Base-by-base conservation (phyloP, 2,113 vertebrate genomes). In the Leucoraja erinaceus region DNA sequence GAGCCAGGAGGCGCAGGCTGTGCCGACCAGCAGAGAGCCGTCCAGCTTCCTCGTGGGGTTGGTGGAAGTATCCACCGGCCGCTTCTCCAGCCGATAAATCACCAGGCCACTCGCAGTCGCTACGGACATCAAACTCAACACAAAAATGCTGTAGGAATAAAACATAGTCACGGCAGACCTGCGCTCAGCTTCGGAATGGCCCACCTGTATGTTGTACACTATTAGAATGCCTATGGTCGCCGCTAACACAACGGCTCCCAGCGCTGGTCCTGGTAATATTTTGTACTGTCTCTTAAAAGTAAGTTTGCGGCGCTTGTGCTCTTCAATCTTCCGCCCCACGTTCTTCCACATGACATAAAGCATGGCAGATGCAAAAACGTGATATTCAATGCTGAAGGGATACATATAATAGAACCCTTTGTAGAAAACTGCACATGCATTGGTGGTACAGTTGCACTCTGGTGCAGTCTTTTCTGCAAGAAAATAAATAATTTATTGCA, bases 261-360 rank as follows among this genome's bases (percentile, higher is more conserved):
- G 94, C 78, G 96, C 94, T 0, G 96, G 97, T 25, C 98, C 99
- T 0, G 96, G 47, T 2, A 96, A 94, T 92, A 97, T 96, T 76
- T 97, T 96, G 0, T 95, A 95, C 47, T 95, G 95, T 93, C 94
- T 95, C 63, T 97, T 95, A 0, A 94, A 96, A 0, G 63, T 94
- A 76, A 95, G 95, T 94, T 97, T 97, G 18, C 38, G 95, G 54
- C 95, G 96, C 56, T 94, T 96, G 0, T 95, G 96, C 31, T 95
- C 93, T 84, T 98, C 97, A 0, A 98, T 95, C 61, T 95, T 96
- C 93, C 98, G 98, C 0, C 99, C 99, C 0, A 99, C 97, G 94
- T 99, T 99, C 94, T 99, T 99, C 99, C 99, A 99, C 94, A 99
- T 96, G 93, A 99, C 97, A 0, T 99, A 99, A 81, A 99, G 96